Conservation (phyloP, 2,888 invertebrate species). For the Euzophera pinguis region DNA sequence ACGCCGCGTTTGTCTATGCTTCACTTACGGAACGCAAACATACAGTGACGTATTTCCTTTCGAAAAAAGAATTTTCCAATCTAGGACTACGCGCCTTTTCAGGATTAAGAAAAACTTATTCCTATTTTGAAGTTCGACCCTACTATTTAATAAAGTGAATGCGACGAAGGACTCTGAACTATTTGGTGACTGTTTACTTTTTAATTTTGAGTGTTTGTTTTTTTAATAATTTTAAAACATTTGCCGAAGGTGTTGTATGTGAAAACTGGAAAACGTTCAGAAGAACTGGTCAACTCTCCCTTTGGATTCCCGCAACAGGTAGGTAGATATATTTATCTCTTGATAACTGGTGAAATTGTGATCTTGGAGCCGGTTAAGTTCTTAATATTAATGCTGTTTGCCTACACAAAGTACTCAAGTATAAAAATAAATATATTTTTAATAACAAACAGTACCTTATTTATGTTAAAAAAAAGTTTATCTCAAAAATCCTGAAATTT, state of each 20-base stretch:
- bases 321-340: conserved; percentile 29
- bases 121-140: neutral
- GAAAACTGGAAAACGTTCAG: conserved; percentile 56
- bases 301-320: conserved; percentile 59
- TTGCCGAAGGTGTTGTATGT: conserved; percentile 45
- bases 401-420: no score
- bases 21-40: conserved; percentile 13
- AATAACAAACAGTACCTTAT: no score
- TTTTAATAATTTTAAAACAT: conserved; percentile 19
- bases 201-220: conserved; percentile 19
- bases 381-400: neutral
- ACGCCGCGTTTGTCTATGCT: conserved; percentile 33
- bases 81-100: neutral
- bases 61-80: conserved; percentile 17
- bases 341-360: conserved; percentile 24
- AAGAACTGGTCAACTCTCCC: conserved; percentile 56
- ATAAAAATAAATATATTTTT: no score
- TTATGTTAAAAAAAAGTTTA: no score
- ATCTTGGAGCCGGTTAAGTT: conserved; percentile 2
- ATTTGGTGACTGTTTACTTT: conserved; percentile 21
- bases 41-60: conserved; percentile 21
- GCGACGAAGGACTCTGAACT: conserved; percentile 21
- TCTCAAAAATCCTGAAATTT: no score
- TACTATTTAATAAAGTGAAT: conserved; percentile 16
- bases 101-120: neutral